phyloP scores from a whole-genome alignment of 2,888 invertebrate species.

The Nomada lathburiana region DNA sequence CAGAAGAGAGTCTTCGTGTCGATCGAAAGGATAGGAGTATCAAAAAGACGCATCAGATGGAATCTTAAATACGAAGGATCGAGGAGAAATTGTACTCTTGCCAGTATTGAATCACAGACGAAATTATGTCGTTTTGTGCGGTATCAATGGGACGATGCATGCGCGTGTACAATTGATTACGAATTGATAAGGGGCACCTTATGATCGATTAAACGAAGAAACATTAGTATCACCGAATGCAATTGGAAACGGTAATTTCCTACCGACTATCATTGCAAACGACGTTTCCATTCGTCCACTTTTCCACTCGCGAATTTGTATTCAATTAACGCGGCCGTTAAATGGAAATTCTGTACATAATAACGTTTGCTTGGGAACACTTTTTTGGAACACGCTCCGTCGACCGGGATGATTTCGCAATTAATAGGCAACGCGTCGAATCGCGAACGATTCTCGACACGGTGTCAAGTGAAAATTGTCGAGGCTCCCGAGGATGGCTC shows the following conservation, averaged over 20 bases:
- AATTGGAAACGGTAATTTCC: neutral
- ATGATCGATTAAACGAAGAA: slow-evolving; percentile 10
- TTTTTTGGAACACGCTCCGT: too few relatives aligned
- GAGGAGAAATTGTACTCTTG: neutral
- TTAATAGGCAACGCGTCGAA: too few relatives aligned
- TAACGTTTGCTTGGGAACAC: too few relatives aligned
- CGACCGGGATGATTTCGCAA: too few relatives aligned
- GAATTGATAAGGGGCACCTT: neutral
- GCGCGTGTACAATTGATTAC: neutral
- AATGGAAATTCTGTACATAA: neutral
- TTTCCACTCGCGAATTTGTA: neutral
- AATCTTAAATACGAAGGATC: neutral
- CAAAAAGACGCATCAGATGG: neutral
- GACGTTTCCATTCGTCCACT: neutral
- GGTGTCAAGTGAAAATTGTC: too few relatives aligned
- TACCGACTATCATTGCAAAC: neutral
- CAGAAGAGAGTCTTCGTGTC: neutral
- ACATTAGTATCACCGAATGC: neutral
- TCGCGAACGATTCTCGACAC: too few relatives aligned
- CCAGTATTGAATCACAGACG: too few relatives aligned
- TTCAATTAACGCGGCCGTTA: neutral
- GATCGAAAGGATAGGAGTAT: neutral
- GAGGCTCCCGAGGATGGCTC: neutral
- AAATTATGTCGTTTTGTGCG: neutral
- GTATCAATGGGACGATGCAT: neutral